Conservation (phyloP, 1,140 invertebrate genomes). For the Ips nitidus region DNA sequence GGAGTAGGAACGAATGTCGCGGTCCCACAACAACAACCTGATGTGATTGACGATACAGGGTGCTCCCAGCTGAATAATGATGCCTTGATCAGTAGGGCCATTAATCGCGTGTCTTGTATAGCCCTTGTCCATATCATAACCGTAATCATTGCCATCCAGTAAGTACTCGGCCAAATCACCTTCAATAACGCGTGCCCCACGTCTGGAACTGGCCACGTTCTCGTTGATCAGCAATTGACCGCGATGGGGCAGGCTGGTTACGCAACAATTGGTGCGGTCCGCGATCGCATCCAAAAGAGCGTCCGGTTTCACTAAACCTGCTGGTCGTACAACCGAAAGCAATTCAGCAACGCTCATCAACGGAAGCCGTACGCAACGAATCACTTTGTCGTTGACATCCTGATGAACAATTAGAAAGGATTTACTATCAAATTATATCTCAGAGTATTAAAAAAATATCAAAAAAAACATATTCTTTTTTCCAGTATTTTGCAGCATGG, state of each 20-base stretch:
- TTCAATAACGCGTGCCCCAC: conserved; percentile 78
- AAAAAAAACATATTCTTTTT: background rate
- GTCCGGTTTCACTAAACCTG: conserved; percentile 83
- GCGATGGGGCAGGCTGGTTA: background rate
- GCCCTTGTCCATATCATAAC: conserved; percentile 89
- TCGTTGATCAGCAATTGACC: conserved; percentile 63
- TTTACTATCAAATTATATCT: background rate
- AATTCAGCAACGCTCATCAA: conserved; percentile 87
- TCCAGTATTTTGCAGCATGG: background rate
- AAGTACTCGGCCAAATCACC: conserved; percentile 86
- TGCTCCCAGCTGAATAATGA: conserved; percentile 83
- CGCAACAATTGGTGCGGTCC: conserved; percentile 63
- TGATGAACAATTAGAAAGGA: background rate
- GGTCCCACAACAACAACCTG: conserved; percentile 91
- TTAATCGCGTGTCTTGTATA: conserved; percentile 93
- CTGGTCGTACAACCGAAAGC: conserved; percentile 82
- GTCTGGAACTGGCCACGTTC: conserved; percentile 81
- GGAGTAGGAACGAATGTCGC: conserved; percentile 92
- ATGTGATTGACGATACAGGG: conserved; percentile 94
- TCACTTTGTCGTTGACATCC: conserved; percentile 51
- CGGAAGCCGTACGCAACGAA: conserved; percentile 76
- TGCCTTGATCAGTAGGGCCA: conserved; percentile 76
- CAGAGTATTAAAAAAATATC: background rate
- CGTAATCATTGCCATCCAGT: conserved; percentile 82
- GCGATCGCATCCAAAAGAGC: conserved; percentile 93